Conservation (phyloP, 92 coral and sea anemone species). For the Actinostola sp. region DNA sequence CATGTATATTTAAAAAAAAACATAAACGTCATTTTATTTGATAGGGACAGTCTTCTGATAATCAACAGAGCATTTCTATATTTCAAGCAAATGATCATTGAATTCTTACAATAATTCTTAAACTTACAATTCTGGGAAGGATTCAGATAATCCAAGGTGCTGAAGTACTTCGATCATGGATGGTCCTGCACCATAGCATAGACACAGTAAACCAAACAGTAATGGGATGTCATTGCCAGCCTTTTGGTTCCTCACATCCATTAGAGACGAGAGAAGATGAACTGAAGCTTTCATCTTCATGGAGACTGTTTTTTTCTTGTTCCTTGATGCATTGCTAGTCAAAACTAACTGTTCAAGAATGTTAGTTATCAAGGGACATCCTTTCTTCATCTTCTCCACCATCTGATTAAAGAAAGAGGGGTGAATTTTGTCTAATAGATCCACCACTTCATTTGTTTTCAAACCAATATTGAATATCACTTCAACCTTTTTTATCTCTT, state of each 20-base stretch:
- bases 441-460: constrained; percentile 19
- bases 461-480: constrained; percentile 37
- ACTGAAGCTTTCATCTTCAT: constrained; percentile 40
- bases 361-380: constrained; percentile 49
- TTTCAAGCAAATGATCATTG: not conserved
- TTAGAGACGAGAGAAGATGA: constrained; percentile 33
- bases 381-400: constrained; percentile 14
- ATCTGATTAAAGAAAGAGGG: constrained; percentile 25
- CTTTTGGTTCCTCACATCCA: constrained; percentile 46
- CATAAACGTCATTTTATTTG: no score
- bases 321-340: constrained; percentile 22
- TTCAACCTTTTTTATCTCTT: not conserved
- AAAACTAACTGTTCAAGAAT: constrained; percentile 51
- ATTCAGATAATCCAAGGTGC: constrained; percentile 31
- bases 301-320: constrained; percentile 17
- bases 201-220: constrained; percentile 43
- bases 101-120: not conserved
- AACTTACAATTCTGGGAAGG: constrained; percentile 32
- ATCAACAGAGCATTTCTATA: no score
- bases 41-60: no score
- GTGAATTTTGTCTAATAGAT: constrained; percentile 20
- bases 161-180: constrained; percentile 24
- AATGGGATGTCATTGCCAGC: constrained; percentile 42
- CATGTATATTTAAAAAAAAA: no score
- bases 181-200: constrained; percentile 47